Base-by-base conservation (phyloP, 2,888 invertebrate genomes). In the Elmis aenea region DNA sequence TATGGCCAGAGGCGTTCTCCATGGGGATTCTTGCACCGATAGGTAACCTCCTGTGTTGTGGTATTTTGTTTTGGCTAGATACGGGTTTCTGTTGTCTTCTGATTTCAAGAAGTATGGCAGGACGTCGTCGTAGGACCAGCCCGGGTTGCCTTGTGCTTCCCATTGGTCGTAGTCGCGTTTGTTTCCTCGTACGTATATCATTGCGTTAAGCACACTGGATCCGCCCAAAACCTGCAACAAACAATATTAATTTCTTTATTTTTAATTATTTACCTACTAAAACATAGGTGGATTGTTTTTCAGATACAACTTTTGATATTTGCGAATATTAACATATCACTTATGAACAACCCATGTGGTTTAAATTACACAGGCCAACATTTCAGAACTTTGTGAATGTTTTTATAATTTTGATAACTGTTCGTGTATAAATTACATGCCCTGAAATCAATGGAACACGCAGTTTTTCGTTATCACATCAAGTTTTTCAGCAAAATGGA, bases 131-230 rank as follows among this genome's bases (percentile, higher is more conserved):
- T 85, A 91, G 4, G 81, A 80, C 94, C 94, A 94, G 5, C 92
- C 93, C 0, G 76, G 72, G 62, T 90, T 90, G 1, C 92, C 93
- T 18, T 83, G 68, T 0, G 74, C 73, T 18, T 85, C 86, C 93
- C 93, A 94, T 13, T 79, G 73, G 61, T 93, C 88, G 68, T 89
- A 94, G 58, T 93, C 92, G 40, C 80, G 78, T 49, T 79, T 76
- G 57, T 90, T 92, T 32, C 93, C 93, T 31, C 94, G 76, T 6
- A 90, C 83, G 68, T 94, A 94, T 18, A 92, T 78, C 92, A 94
- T 92, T 8, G 88, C 88, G 63, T 93, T 93, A 1, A 92, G 75
- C 1, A 89, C 87, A 54, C 88, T 88, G 35, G 84, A 81, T 8
- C 94, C 92, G 13, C 92, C 92, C 12, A 93, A 74, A 10, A 86